Conservation (phyloP, 2,888 invertebrate species). For the Ganaspis brasiliensis region DNA sequence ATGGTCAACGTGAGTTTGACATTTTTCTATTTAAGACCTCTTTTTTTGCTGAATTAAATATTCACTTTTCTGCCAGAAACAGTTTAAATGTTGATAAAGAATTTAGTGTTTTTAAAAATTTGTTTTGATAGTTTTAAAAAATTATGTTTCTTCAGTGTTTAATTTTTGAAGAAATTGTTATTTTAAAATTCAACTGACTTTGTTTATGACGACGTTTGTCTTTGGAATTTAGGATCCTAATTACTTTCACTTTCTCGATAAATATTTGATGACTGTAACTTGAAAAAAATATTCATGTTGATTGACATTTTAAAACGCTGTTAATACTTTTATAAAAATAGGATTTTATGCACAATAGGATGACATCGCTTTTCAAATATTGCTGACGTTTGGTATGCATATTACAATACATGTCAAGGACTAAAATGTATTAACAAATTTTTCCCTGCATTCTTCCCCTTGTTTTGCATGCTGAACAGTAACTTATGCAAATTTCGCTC, state of each 20-base stretch:
- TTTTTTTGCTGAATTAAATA: no score
- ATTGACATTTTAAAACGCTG: neutral
- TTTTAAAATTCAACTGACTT: no score
- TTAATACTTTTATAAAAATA: neutral
- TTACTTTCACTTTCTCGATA: conserved; percentile 12
- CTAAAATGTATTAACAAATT: neutral
- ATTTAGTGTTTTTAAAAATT: no score
- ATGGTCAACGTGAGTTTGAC: conserved; percentile 32
- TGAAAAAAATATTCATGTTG: neutral
- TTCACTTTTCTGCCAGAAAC: no score
- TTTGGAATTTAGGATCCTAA: neutral
- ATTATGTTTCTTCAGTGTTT: no score
- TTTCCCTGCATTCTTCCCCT: neutral
- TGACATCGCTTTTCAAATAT: conserved; percentile 14
- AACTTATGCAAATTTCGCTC: neutral
- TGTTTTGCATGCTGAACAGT: neutral
- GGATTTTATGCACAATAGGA: neutral
- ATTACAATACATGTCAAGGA: conserved; percentile 21
- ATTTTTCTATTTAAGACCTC: neutral
- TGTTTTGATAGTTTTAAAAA: no score
- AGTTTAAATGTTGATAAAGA: no score
- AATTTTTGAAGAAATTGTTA: no score
- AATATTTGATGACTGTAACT: neutral
- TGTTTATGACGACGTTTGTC: neutral
- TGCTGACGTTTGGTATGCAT: neutral